Percentiles rank a stretch among this genome's conserved stretches.
Conservation (phyloP, 2,797 vertebrate genomes). For the Sphenodon punctatus region DNA sequence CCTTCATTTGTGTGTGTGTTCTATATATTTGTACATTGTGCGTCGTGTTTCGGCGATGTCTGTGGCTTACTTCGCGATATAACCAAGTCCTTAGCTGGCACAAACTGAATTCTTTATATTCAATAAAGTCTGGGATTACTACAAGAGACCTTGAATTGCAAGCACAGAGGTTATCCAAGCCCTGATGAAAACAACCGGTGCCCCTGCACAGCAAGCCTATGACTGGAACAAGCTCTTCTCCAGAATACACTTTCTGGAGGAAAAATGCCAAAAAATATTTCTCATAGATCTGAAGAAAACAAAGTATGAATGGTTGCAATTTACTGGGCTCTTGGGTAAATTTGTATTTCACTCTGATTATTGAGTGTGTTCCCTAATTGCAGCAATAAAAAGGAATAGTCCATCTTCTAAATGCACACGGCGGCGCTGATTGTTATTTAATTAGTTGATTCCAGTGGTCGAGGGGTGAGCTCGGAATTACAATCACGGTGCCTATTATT, state of each 20-base stretch:
- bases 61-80: background rate
- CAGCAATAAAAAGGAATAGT: constrained; percentile 74
- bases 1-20: no score
- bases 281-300: constrained; percentile 50
- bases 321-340: constrained; percentile 73
- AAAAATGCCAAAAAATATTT: constrained; percentile 13
- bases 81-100: background rate
- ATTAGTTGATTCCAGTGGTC: constrained; percentile 78
- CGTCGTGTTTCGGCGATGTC: background rate
- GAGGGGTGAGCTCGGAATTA: constrained; percentile 75
- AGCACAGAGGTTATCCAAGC: background rate
- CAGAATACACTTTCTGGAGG: background rate
- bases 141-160: background rate
- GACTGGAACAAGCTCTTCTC: constrained; percentile 3
- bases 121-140: background rate
- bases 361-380: constrained; percentile 75
- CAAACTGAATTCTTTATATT: no score
- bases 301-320: constrained; percentile 67
- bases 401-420: constrained; percentile 70
- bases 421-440: constrained; percentile 77
- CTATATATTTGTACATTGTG: no score
- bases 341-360: constrained; percentile 77
- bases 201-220: background rate
- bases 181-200: background rate
- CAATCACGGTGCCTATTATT: constrained; percentile 72